phyloP scores from a whole-genome alignment of 2,888 invertebrate species.

The Amiota mariae region DNA sequence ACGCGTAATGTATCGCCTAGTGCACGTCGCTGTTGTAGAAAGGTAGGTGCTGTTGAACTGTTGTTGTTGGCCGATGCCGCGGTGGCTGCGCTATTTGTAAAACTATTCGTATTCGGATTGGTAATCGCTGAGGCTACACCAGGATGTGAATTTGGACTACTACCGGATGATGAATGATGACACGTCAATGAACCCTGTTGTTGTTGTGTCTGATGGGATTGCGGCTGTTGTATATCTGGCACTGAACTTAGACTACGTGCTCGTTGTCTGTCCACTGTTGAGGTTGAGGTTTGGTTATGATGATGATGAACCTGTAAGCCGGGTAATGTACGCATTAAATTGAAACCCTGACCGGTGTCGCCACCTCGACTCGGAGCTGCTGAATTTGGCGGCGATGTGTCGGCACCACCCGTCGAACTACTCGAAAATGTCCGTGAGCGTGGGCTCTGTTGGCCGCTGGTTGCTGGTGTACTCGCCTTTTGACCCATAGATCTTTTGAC shows the following conservation, averaged over 20 bases:
- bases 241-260: slow-evolving; percentile 89
- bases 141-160: slow-evolving; percentile 56
- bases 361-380: slow-evolving; percentile 48
- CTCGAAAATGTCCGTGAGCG: slow-evolving; percentile 85
- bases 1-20: slow-evolving; percentile 62
- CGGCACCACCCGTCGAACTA: slow-evolving; percentile 75
- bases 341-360: slow-evolving; percentile 76
- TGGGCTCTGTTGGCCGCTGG: slow-evolving; percentile 79
- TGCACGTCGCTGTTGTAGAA: slow-evolving; percentile 60
- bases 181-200: slow-evolving; percentile 67
- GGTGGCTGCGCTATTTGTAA: slow-evolving; percentile 23
- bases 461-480: slow-evolving; percentile 87
- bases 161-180: slow-evolving; percentile 38
- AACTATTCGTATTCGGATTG: slow-evolving; percentile 53
- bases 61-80: slow-evolving; percentile 57
- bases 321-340: slow-evolving; percentile 81
- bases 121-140: slow-evolving; percentile 50
- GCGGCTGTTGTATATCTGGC: slow-evolving; percentile 78
- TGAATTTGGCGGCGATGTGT: slow-evolving; percentile 47
- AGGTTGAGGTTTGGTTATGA: slow-evolving; percentile 71
- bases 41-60: slow-evolving; percentile 58
- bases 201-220: slow-evolving; percentile 44
- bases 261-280: slow-evolving; percentile 82
- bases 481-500: slow-evolving; percentile 80
- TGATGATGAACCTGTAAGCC: slow-evolving; percentile 78